These are phyloP conservation scores for Muscidifurax raptorellus DNA, from an alignment of 1,140 invertebrate species.

Conservation along the genomic window DNA sequence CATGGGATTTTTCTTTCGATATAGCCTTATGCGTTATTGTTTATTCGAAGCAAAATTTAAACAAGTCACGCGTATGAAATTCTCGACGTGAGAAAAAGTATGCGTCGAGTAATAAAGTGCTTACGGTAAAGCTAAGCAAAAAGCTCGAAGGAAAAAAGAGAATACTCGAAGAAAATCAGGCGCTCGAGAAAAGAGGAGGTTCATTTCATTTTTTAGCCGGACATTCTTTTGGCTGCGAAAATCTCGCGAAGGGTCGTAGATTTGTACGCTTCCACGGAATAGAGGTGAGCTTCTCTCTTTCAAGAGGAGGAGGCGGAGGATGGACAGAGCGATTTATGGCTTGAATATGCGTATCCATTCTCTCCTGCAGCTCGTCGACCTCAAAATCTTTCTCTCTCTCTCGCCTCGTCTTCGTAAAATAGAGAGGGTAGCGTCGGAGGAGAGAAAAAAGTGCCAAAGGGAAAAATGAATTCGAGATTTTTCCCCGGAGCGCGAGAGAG, in stretches of 20 bases:
- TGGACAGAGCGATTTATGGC: slow-evolving; percentile 51
- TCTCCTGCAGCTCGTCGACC: not conserved
- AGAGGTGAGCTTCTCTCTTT: slow-evolving; percentile 28
- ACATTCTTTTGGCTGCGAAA: slow-evolving; percentile 46
- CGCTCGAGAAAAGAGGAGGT: not conserved
- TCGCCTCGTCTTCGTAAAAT: slow-evolving; percentile 28
- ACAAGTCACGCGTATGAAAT: not conserved
- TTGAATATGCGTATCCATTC: slow-evolving; percentile 46
- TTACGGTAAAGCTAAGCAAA: not conserved
- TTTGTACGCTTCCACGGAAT: slow-evolving; percentile 46
- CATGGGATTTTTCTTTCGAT: not conserved
- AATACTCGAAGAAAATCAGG: not conserved
- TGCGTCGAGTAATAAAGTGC: not conserved
- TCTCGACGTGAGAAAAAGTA: not conserved
- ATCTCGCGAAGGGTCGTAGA: slow-evolving; percentile 44
- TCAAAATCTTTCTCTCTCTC: not conserved
- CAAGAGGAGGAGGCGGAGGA: slow-evolving; percentile 3
- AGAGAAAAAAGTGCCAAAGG: slow-evolving; percentile 47
- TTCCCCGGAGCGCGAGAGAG: not conserved
- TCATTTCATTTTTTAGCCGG: slow-evolving; percentile 50
- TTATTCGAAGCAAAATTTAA: no score
- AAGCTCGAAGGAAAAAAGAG: not conserved
- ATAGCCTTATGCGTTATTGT: no score
- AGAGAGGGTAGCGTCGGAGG: not conserved
- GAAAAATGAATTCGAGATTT: slow-evolving; percentile 53